These are phyloP conservation scores for Neolamprologus falcicula DNA, from an alignment of 2,113 vertebrate species.

Conservation along the genomic window DNA sequence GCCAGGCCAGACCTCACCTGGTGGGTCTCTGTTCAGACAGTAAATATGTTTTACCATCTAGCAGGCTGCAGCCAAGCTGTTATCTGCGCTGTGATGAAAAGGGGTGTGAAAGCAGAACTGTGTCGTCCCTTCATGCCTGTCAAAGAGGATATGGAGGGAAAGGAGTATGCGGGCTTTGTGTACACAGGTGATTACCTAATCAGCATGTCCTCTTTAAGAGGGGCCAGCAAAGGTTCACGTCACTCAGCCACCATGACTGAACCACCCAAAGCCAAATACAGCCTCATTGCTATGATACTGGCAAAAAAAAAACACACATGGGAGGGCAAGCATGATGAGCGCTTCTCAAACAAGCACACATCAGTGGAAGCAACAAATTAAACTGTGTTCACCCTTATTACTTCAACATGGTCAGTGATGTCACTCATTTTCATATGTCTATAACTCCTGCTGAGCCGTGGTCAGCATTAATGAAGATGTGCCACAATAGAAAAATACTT, in stretches of 20 bases:
- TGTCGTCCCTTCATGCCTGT: slow-evolving; percentile 59
- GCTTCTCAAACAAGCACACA: background rate
- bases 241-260: slow-evolving; percentile 52
- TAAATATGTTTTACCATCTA: slow-evolving; percentile 52
- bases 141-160: slow-evolving; percentile 53
- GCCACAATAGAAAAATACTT: background rate
- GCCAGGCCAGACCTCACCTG: slow-evolving; percentile 53
- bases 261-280: slow-evolving; percentile 47
- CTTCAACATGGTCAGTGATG: background rate
- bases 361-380: background rate
- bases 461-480: background rate
- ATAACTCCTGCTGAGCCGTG: background rate
- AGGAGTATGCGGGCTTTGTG: slow-evolving; percentile 57
- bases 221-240: slow-evolving; percentile 69
- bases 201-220: slow-evolving; percentile 61
- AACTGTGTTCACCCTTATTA: background rate
- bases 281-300: slow-evolving; percentile 39
- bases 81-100: slow-evolving; percentile 51
- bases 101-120: slow-evolving; percentile 52
- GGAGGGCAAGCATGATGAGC: background rate
- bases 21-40: slow-evolving; percentile 40
- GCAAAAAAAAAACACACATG: background rate
- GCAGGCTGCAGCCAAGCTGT: slow-evolving; percentile 37
- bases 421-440: background rate
- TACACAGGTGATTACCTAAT: slow-evolving; percentile 77